A percentile compares a stretch with the other conserved stretches of the same genome.
Conservation (phyloP, 2,888 invertebrate genomes). For the Agriopis aurantiaria region DNA sequence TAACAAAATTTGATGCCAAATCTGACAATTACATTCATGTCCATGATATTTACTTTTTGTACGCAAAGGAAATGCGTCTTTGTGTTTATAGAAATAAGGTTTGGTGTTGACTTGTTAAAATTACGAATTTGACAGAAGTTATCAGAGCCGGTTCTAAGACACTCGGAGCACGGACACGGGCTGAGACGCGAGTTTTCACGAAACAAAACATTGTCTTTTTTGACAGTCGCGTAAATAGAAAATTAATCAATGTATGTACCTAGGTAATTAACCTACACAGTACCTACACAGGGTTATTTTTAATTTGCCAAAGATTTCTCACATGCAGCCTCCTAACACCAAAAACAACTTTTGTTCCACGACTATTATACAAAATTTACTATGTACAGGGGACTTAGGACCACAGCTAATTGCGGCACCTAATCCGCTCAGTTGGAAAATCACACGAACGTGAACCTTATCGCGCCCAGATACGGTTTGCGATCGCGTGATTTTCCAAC, state of each 20-base stretch:
- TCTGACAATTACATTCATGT: slow-evolving; percentile 4
- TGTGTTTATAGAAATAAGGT: not conserved
- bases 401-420: no score
- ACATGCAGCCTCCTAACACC: no score
- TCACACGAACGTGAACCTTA: no score
- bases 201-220: not conserved
- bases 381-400: no score
- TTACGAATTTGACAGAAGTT: slow-evolving; percentile 35
- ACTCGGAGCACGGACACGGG: slow-evolving; percentile 25
- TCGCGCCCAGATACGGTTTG: no score
- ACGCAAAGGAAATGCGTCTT: slow-evolving; percentile 23
- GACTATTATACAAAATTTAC: no score
- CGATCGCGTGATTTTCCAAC: no score
- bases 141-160: slow-evolving; percentile 17
- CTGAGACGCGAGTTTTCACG: not conserved
- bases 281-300: no score
- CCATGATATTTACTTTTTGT: slow-evolving; percentile 46
- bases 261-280: no score
- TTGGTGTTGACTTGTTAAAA: slow-evolving; percentile 9
- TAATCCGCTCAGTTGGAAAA: no score
- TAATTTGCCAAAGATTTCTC: no score
- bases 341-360: no score
- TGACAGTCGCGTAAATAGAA: not conserved
- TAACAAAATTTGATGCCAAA: slow-evolving; percentile 33
- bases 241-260: not conserved